phyloP scores from a whole-genome alignment of 2,888 invertebrate genomes.

The Timema cristinae region DNA sequence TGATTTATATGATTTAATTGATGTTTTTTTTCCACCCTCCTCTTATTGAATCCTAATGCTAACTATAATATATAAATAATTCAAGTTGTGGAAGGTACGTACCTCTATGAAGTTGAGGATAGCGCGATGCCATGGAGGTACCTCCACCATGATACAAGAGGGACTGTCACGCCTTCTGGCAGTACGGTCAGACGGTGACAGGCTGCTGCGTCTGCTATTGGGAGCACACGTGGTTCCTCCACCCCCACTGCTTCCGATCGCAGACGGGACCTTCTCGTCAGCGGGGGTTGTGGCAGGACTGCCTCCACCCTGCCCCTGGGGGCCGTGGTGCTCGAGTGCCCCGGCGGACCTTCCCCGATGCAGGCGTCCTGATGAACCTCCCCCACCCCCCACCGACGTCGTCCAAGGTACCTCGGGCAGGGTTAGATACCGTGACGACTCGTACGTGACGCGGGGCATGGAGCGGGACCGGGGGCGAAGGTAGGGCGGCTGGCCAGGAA shows the following conservation, averaged over 20 bases:
- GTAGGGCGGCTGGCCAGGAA: slow-evolving; percentile 36
- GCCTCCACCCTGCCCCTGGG: slow-evolving; percentile 26
- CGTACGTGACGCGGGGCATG: slow-evolving; percentile 47
- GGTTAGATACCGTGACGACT: slow-evolving; percentile 42
- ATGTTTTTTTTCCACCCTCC: neutral
- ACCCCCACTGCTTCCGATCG: slow-evolving; percentile 17
- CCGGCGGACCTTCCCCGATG: slow-evolving; percentile 40
- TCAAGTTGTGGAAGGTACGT: slow-evolving; percentile 23
- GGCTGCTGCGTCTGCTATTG: slow-evolving; percentile 41
- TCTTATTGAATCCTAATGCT: slow-evolving; percentile 2
- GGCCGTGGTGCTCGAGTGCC: slow-evolving; percentile 36
- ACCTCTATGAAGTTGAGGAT: slow-evolving; percentile 45
- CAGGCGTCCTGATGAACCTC: slow-evolving; percentile 35
- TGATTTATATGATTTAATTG: neutral
- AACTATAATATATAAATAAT: slow-evolving; percentile 8
- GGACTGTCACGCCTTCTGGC: slow-evolving; percentile 42
- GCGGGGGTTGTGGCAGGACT: slow-evolving; percentile 25
- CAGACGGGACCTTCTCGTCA: slow-evolving; percentile 25
- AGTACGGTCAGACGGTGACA: slow-evolving; percentile 41
- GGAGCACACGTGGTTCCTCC: slow-evolving; percentile 32
- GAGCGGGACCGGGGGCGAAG: slow-evolving; percentile 47
- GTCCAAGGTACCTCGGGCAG: slow-evolving; percentile 40
- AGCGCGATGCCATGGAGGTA: slow-evolving; percentile 43
- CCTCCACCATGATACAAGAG: slow-evolving; percentile 42
- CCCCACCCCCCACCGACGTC: slow-evolving; percentile 17